Conservation (phyloP, 2,888 invertebrate species). For the Diarsia rubi region DNA sequence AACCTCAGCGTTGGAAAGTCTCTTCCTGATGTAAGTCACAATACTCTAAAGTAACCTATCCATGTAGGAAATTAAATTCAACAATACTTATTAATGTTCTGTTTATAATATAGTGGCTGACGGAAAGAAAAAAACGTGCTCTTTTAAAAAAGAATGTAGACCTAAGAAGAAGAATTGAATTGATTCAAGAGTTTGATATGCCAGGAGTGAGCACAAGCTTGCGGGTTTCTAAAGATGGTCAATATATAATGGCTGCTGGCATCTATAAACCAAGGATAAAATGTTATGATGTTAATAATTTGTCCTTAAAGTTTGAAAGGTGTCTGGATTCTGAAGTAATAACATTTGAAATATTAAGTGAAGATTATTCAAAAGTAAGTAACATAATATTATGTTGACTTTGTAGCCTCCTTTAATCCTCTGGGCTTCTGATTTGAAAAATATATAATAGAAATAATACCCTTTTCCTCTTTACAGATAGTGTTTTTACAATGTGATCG, state of each 20-base stretch:
- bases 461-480: slow-evolving; percentile 91
- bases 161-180: slow-evolving; percentile 96
- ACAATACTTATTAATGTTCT: background rate
- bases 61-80: background rate
- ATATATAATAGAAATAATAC: background rate
- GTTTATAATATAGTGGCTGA: slow-evolving; percentile 93
- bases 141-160: slow-evolving; percentile 97
- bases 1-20: slow-evolving; percentile 99
- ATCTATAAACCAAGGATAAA: slow-evolving; percentile 99
- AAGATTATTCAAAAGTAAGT: slow-evolving; percentile 98
- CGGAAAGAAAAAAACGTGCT: slow-evolving; percentile 95
- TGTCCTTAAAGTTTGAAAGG: slow-evolving; percentile 99
- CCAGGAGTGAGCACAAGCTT: slow-evolving; percentile 97
- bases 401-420: background rate
- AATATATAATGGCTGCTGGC: slow-evolving; percentile 97
- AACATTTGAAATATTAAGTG: slow-evolving; percentile 97
- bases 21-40: slow-evolving; percentile 96
- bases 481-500: slow-evolving; percentile 96
- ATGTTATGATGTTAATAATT: slow-evolving; percentile 98
- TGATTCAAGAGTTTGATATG: slow-evolving; percentile 99
- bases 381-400: background rate
- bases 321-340: slow-evolving; percentile 99
- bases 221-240: slow-evolving; percentile 96
- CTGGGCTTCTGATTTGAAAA: background rate
- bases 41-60: slow-evolving; percentile 43